Percentiles rank a stretch among this genome's conserved stretches.
phyloP scores from a whole-genome alignment of 2,888 invertebrate species.

The Drosophila dives region DNA sequence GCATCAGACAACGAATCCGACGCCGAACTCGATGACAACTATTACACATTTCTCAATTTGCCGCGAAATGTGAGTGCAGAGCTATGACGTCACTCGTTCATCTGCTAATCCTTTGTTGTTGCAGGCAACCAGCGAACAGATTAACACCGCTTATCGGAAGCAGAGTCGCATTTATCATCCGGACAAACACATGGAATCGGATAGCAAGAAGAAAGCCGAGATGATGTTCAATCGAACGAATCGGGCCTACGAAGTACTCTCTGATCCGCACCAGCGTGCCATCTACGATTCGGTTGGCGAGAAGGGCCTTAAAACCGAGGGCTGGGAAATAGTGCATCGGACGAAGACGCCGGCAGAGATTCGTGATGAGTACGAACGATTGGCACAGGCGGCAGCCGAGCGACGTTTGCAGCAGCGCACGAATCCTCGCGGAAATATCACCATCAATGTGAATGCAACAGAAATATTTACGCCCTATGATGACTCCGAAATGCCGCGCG shows the following conservation, averaged over 20 bases:
- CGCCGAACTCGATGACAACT: constrained; percentile 90
- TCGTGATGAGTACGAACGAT: constrained; percentile 96
- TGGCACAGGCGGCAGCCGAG: constrained; percentile 94
- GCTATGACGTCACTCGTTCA: not conserved
- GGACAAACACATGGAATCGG: constrained; percentile 95
- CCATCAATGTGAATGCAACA: constrained; percentile 95
- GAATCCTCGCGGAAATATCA: constrained; percentile 95
- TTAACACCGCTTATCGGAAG: constrained; percentile 95
- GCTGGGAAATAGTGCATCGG: constrained; percentile 97
- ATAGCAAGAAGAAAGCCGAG: constrained; percentile 95
- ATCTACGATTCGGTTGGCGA: constrained; percentile 96
- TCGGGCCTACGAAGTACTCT: constrained; percentile 97
- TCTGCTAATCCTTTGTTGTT: not conserved
- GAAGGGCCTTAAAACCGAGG: constrained; percentile 96
- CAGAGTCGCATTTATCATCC: constrained; percentile 98
- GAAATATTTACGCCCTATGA: constrained; percentile 95
- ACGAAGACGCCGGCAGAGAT: constrained; percentile 98
- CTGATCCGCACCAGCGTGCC: constrained; percentile 96
- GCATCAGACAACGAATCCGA: constrained; percentile 88
- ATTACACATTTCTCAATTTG: constrained; percentile 94
- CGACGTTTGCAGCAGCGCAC: constrained; percentile 94
- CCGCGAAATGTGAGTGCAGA: constrained; percentile 90
- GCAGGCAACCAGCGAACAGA: constrained; percentile 96
- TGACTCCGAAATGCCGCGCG: constrained; percentile 89
- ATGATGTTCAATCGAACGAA: constrained; percentile 96